Evolutionary conservation across 2,888 invertebrate genomes (phyloP).

Genomic region (Netelia fuscicornis): DNA sequence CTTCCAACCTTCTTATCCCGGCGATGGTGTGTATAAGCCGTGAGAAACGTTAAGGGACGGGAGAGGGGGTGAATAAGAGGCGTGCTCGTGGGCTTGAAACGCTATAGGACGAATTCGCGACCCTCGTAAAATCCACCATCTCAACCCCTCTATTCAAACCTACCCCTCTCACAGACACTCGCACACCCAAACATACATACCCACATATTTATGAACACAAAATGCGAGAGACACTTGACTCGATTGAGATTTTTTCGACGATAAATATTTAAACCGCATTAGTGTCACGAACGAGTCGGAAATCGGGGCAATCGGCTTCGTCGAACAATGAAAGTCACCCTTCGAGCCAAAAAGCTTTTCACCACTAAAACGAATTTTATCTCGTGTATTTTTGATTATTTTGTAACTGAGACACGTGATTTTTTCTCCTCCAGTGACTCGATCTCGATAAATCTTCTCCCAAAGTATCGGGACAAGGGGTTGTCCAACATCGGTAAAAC

Average conservation of each 20-base stretch:
- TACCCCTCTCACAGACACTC: not conserved
- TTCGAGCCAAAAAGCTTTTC: not conserved
- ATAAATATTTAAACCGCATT: conserved; percentile 27
- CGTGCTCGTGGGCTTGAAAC: conserved; percentile 58
- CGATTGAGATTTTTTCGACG: conserved; percentile 15
- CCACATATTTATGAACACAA: conserved; percentile 1
- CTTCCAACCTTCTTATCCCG: conserved; percentile 38
- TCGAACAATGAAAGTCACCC: not conserved
- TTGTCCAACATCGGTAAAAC: conserved; percentile 1
- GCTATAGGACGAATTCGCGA: conserved; percentile 45
- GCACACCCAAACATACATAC: not conserved
- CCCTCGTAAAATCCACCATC: conserved; percentile 39
- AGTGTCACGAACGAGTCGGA: not conserved
- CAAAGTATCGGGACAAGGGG: not conserved
- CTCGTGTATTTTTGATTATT: not conserved
- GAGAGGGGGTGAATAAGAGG: conserved; percentile 5
- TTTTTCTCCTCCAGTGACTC: not conserved
- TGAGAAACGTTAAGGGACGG: conserved; percentile 45
- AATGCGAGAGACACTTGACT: conserved; percentile 35
- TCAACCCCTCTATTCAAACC: conserved; percentile 36
- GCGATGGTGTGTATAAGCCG: conserved; percentile 65
- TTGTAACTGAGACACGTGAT: not conserved
- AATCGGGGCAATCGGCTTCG: not conserved
- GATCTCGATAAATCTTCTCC: not conserved
- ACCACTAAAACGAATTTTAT: not conserved